Evolutionary conservation across 2,113 vertebrate species (phyloP), one percentile per base, ranked within the genome.

Genomic region (Hirundichthys speculiger): DNA sequence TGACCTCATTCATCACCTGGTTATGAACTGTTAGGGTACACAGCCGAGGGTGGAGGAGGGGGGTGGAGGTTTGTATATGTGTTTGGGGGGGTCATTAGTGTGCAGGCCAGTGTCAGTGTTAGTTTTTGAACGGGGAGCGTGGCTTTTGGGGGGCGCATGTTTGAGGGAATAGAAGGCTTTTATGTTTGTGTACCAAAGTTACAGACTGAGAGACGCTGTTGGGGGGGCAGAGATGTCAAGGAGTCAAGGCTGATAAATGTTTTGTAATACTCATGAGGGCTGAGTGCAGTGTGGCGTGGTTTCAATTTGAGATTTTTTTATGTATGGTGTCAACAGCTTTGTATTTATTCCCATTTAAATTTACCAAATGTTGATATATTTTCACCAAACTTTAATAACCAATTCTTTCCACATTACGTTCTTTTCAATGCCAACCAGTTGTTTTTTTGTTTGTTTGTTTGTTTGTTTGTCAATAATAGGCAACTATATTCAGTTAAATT

Each of bases 1-100:
- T 62, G 41, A 83, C 75, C 84, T 84, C 85, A 88, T 90, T 83
- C 86, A 88, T 89, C 85, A 88, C 82, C 79, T 86, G 81, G 73
- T 86, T 79, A 58, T 72, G 78, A 74, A 64, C 61, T 83, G 75
- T 82, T 87, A 72, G 76, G 72, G 74, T 65, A 56, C 49, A 72
- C 19, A 71, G 25, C n/a, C 14, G 27, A 15, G 13, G 42, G 49
- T 30, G 38, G 16, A 24, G 16, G 18, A 12, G 18, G 19, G 24
- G 19, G 22, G 38, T 39, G 16, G 13, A 18, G 6, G 67, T 24
- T 7, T 50, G 21, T 25, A 8, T 50, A 8, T 14, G 48, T 14
- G 21, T 50, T 30, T 27, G 15, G 68, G 15, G 68, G 49, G 56
- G 76, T 82, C 83, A 82, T 85, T 85, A 85, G 72, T 62, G 67